Evolutionary conservation across 1,140 invertebrate species (phyloP), one percentile per base, ranked within the genome.

Genomic region (Colletes latitarsis): DNA sequence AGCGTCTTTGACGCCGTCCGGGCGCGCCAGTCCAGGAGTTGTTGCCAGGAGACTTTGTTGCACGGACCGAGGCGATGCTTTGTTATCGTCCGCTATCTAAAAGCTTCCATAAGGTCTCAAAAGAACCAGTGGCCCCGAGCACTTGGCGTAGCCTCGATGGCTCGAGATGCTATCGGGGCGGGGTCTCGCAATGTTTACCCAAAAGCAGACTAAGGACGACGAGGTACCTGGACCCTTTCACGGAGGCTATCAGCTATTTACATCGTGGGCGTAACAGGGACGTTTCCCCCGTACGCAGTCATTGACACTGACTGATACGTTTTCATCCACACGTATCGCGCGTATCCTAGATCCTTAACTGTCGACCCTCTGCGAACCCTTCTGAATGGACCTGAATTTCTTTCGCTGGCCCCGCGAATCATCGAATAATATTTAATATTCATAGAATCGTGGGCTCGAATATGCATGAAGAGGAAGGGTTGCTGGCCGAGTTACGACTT

Each of bases 371-470:
- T 17, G 73, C 1, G 41, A 46, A n/a, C 55, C 43, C n/a, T 4
- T 46, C 43, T 6, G 1, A 52, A 41, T 6, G 19, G 4, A 39
- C 1, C n/a, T 12, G 17, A 19, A 78, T 71, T 17, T 77, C 21
- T 17, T 52, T 58, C 43, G 17, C 0, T 12, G 49, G 49, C 10
- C 46, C n/a, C 17, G 57, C 46, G 57, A 62, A 21, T 70, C 76
- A 71, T 77, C 71, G 76, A 77, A 77, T 71, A 71, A 73, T 55
- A 73, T 73, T 64, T 73, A 73, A 79, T 79, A 79, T 73, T 79
- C 70, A 79, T 73, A 69, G 41, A 21, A 52, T 3, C n/a, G n/a
- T 15, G 66, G 73, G 73, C 62, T 64, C 46, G 58, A 72, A 79
- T 79, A 79, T 79, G 70, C 77, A 73, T 1, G 12, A 72, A 39